Conservation (phyloP, 1,140 invertebrate species). For the Thaumatotibia leucotreta region DNA sequence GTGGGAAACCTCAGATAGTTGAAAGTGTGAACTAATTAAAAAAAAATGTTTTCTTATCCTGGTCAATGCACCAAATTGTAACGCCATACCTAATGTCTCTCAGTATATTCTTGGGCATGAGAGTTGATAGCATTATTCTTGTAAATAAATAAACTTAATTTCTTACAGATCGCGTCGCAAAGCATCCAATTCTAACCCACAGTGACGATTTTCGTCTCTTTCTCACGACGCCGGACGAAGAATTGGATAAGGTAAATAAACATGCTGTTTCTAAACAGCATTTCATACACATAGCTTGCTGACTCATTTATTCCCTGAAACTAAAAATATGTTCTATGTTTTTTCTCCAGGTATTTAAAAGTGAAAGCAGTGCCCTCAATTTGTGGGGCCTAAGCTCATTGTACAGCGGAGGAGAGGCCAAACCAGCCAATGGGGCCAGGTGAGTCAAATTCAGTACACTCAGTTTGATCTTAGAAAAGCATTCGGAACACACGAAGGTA, state of each 20-base stretch:
- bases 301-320: not conserved
- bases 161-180: slow-evolving; percentile 54
- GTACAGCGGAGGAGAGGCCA: slow-evolving; percentile 42
- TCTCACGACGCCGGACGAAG: slow-evolving; percentile 55
- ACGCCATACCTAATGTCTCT: too few relatives aligned
- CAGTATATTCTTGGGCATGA: too few relatives aligned
- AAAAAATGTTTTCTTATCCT: too few relatives aligned
- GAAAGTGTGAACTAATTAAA: too few relatives aligned
- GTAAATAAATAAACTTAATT: not conserved
- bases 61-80: too few relatives aligned
- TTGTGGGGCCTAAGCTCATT: slow-evolving; percentile 57
- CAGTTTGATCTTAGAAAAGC: too few relatives aligned
- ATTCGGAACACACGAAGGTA: too few relatives aligned
- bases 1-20: too few relatives aligned
- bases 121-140: too few relatives aligned
- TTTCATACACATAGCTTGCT: not conserved
- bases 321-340: too few relatives aligned
- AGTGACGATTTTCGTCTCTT: slow-evolving; percentile 57
- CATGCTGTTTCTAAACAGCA: not conserved
- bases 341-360: slow-evolving; percentile 47
- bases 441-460: too few relatives aligned
- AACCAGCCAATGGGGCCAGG: slow-evolving; percentile 51
- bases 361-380: slow-evolving; percentile 55
- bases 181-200: slow-evolving; percentile 60
- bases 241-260: slow-evolving; percentile 53